Conservation (phyloP, 2,113 vertebrate species). For the Merops nubicus region DNA sequence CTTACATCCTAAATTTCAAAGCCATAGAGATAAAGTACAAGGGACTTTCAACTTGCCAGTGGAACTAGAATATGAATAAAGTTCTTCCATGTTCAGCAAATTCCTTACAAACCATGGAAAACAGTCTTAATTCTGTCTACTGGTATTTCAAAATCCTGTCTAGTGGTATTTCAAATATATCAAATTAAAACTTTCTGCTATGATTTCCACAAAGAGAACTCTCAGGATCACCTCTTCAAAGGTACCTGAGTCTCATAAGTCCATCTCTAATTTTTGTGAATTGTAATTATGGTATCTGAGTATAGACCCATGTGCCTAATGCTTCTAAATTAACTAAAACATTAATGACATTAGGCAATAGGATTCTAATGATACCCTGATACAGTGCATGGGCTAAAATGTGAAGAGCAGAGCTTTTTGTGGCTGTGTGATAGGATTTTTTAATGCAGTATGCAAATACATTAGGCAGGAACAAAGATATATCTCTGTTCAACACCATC, state of each 20-base stretch:
- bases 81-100: neutral
- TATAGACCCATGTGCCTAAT: neutral
- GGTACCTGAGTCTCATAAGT: neutral
- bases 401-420: neutral
- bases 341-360: neutral
- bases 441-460: neutral
- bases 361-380: neutral
- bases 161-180: neutral
- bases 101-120: neutral
- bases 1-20: neutral
- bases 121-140: neutral
- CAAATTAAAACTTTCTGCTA: neutral
- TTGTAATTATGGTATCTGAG: neutral
- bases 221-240: neutral
- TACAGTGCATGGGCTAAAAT: neutral
- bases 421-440: neutral
- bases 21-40: neutral
- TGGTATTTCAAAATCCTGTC: neutral
- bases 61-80: neutral
- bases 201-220: neutral
- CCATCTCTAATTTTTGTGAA: neutral
- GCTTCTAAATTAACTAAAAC: neutral
- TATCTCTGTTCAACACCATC: neutral
- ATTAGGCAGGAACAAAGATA: neutral
- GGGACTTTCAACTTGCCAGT: neutral